Evolutionary conservation across 2,797 vertebrate species (phyloP).

Genomic region (Enteromius thamalakanensis): DNA sequence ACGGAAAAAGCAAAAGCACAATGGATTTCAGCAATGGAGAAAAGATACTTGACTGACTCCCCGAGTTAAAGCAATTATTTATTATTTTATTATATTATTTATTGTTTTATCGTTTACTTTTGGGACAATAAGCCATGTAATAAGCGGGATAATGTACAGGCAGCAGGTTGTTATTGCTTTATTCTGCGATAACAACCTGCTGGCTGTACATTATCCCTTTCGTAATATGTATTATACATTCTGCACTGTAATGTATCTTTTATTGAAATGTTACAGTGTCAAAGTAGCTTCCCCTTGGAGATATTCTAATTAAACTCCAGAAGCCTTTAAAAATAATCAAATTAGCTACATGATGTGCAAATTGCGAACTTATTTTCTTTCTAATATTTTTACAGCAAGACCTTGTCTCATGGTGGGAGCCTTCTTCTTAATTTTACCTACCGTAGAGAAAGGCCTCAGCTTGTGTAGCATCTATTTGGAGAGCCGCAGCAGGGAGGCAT

Average conservation of each 20-base stretch:
- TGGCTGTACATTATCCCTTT: too few relatives aligned
- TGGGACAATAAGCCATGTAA: too few relatives aligned
- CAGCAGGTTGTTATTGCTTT: too few relatives aligned
- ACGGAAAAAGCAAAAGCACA: too few relatives aligned
- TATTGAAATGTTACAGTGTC: background rate
- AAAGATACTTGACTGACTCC: too few relatives aligned
- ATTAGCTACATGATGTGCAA: background rate
- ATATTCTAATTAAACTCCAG: background rate
- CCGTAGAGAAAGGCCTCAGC: conserved; percentile 29
- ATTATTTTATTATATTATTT: too few relatives aligned
- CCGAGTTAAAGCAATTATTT: too few relatives aligned
- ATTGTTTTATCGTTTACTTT: too few relatives aligned
- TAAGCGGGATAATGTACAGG: too few relatives aligned
- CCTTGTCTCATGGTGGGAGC: conserved; percentile 23
- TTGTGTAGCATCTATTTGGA: conserved; percentile 40
- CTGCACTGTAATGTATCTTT: background rate
- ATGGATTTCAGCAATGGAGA: too few relatives aligned
- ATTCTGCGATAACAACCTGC: too few relatives aligned
- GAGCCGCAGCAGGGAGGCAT: conserved; percentile 47
- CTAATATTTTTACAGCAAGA: conserved; percentile 4
- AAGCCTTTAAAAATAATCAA: background rate
- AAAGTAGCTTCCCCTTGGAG: background rate
- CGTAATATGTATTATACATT: too few relatives aligned
- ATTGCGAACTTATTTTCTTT: background rate
- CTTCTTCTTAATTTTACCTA: conserved; percentile 53